Evolutionary conservation across 2,113 vertebrate genomes (phyloP), one percentile per base, ranked within the genome.

Genomic region (Herpetotheres cachinnans): DNA sequence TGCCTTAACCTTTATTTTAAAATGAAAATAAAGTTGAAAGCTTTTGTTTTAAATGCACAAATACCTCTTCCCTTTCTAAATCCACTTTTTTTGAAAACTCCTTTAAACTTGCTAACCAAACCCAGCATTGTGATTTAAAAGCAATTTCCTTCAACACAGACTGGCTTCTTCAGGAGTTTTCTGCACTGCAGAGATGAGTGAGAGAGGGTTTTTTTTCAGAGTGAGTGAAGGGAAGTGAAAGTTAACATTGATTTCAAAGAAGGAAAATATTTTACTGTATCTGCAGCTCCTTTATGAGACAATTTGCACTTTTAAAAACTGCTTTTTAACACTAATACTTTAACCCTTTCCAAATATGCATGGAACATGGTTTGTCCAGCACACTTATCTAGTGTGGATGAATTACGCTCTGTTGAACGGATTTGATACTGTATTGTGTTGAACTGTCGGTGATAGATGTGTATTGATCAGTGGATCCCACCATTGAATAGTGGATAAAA

Each of bases 291-390:
- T 97, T 83, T 81, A 56, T 96, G 95, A 95, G 94, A 93, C 92
- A 97, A 98, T 97, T 98, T 98, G 98, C 98, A 98, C 98, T 98
- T 98, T 98, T 72, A 63, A 95, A 97, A 98, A 94, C 97, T 95
- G 98, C 97, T 98, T 98, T 94, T 98, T 98, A 98, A 98, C 98
- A 98, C 98, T 98, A 98, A 98, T 83, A 92, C 89, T 97, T 97
- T 94, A 97, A 93, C 94, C 93, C 96, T 98, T 96, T 96, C 93
- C 95, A 72, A 95, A 96, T 95, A 96, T 71, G 85, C 93, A 85
- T 77, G 87, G 85, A 90, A 94, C 89, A 88, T 94, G 92, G 89
- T 96, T 96, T 96, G 85, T 97, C 96, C 88, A 85, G 29, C 95
- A 90, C 86, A 74, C 84, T 94, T 95, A 47, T 49, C 76, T 90